Evolutionary conservation across 2,797 vertebrate species (phyloP), one percentile per base, ranked within the genome.

Genomic region (Typhlichthys subterraneus): DNA sequence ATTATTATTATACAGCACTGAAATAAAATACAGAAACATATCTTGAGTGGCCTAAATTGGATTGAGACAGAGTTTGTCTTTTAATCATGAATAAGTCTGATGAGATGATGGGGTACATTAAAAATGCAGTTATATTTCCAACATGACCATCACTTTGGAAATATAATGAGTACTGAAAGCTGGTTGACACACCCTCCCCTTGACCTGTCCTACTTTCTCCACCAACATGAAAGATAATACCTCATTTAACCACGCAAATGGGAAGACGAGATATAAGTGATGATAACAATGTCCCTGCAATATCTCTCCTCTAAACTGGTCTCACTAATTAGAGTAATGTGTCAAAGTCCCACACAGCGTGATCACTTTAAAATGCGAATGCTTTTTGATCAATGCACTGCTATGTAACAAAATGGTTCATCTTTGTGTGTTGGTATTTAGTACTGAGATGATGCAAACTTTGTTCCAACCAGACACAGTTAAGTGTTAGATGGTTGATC

Each of bases 41-140:
- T 76, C 76, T 75, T 45, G 69, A 66, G 61, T 61, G 58, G 57
- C 62, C 59, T 57, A 72, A 72, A 80, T 77, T 80, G 70, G 72
- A 76, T 29, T 8, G 59, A 75, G 69, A 75, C 47, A 51, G 60
- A 31, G 3, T 50, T 19, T 45, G 15, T 65, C 55, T 65, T 75
- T 78, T 70, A 57, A 73, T 77, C 60, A 59, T 42, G 13, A 45
- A n/a, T 29, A 23, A 10, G 57, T 29, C 13, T 23, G 53, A 8
- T 9, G 49, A 15, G 52, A 12, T 17, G 53, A 65, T 58, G 63
- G 76, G 7, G 12, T 29, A 0, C 69, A 73, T 81, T 64, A 78
- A 85, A 86, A 79, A 89, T 87, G 60, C 73, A 88, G 77, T 76
- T 77, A 83, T 87, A 82, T 88, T 87, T 86, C 80, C 87, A 87